A percentile compares a stretch with the other conserved stretches of the same genome.
Evolutionary conservation across 2,797 vertebrate genomes (phyloP).

Genomic region (Melanotaenia boesemani): DNA sequence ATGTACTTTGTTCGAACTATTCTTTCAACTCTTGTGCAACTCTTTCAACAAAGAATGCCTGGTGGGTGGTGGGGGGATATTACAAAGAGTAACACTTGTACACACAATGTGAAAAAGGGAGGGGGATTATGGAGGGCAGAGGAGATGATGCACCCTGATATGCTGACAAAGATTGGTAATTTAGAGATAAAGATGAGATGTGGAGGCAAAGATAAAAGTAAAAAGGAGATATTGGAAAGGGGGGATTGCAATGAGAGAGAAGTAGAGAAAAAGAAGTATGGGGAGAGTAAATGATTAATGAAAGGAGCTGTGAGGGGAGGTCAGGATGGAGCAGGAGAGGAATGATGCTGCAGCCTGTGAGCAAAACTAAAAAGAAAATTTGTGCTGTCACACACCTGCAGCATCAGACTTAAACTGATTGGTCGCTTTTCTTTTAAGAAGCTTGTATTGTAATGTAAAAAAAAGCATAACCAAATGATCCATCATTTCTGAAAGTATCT

Average conservation of each 20-base stretch:
- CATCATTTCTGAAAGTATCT: background rate
- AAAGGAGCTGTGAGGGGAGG: constrained; percentile 68
- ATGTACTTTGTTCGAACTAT: constrained; percentile 25
- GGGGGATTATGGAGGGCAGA: constrained; percentile 14
- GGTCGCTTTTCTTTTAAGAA: background rate
- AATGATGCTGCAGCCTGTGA: constrained; percentile 62
- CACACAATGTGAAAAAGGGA: constrained; percentile 8
- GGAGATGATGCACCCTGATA: constrained; percentile 18
- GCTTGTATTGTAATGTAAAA: constrained; percentile 8
- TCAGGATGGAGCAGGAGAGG: constrained; percentile 59
- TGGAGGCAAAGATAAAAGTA: background rate
- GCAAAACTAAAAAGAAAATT: constrained; percentile 42
- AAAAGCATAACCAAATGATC: background rate
- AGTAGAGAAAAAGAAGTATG: constrained; percentile 31
- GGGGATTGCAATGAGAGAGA: constrained; percentile 16
- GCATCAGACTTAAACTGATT: too few species aligned
- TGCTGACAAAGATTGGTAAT: constrained; percentile 37
- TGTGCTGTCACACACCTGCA: constrained; percentile 40
- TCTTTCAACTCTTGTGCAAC: constrained; percentile 10
- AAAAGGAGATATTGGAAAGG: constrained; percentile 27
- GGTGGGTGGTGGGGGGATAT: too few species aligned
- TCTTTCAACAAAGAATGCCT: background rate
- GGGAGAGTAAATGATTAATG: constrained; percentile 80
- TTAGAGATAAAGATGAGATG: constrained; percentile 49
- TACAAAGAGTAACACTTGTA: constrained; percentile 1